Evolutionary conservation across 2,113 vertebrate genomes (phyloP).

Genomic region (Trachemys scripta): DNA sequence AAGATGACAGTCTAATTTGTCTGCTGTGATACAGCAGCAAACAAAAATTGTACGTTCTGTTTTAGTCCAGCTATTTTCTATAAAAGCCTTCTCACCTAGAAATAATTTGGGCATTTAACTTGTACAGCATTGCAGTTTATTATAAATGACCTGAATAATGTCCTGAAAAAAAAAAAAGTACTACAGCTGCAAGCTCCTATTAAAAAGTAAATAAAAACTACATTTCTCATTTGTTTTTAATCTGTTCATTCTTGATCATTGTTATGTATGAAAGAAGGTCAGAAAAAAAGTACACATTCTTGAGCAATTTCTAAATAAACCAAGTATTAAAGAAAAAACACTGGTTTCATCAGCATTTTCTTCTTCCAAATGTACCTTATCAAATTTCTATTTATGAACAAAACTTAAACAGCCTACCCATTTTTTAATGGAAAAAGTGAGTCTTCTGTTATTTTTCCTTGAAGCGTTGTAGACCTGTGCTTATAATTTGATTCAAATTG

Average conservation of each 20-base stretch:
- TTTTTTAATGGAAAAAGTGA: neutral
- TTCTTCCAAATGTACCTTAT: neutral
- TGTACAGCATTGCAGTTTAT: neutral
- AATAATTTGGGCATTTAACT: constrained; percentile 5
- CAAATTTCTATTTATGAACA: constrained; percentile 14
- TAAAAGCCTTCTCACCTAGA: neutral
- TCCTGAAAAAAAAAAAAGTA: constrained; percentile 2
- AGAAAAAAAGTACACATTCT: neutral
- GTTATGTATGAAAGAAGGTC: neutral
- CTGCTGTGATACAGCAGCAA: neutral
- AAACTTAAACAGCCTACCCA: neutral
- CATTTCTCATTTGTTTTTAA: neutral
- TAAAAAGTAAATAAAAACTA: constrained; percentile 7
- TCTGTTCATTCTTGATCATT: neutral
- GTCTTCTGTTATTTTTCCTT: neutral
- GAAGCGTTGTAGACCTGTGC: neutral
- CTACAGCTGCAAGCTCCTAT: neutral
- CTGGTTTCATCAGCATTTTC: neutral
- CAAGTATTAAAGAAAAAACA: neutral
- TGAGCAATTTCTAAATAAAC: constrained; percentile 2
- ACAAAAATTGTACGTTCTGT: neutral
- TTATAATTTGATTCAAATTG: constrained; percentile 3
- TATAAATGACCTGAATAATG: neutral
- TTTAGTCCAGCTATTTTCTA: neutral
- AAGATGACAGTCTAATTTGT: neutral